Conservation (phyloP, 1,140 invertebrate genomes). For the Coptotermes formosanus region DNA sequence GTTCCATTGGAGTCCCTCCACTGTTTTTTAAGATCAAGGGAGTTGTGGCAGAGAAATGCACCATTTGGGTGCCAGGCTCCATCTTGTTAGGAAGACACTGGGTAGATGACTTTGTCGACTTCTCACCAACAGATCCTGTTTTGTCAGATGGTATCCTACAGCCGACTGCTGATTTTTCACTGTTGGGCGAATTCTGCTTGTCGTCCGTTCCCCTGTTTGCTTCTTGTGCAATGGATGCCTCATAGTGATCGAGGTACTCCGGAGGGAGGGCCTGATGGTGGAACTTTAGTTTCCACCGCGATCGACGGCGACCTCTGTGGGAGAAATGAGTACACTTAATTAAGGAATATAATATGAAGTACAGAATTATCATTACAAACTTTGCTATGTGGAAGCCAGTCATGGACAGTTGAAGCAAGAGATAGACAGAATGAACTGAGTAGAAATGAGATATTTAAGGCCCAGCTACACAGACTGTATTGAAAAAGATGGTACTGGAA, state of each 20-base stretch:
- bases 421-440: no score
- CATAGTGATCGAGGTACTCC: conserved; percentile 76
- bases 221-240: conserved; percentile 62
- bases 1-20: background rate
- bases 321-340: no score
- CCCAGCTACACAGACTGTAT: no score
- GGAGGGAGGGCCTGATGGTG: conserved; percentile 77
- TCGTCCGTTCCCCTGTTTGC: conserved; percentile 39
- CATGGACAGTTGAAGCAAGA: no score
- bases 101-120: conserved; percentile 46
- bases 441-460: no score
- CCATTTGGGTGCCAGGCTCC: background rate
- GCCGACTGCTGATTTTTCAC: conserved; percentile 41
- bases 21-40: background rate
- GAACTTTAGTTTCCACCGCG: conserved; percentile 75
- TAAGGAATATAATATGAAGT: no score
- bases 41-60: background rate
- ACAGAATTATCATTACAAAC: no score
- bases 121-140: conserved; percentile 37
- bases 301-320: conserved; percentile 55
- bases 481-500: no score
- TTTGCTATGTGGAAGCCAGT: no score
- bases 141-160: background rate
- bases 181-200: conserved; percentile 38
- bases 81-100: conserved; percentile 43